phyloP scores from a whole-genome alignment of 2,113 vertebrate species.

The Neodontobutis hainanensis region DNA sequence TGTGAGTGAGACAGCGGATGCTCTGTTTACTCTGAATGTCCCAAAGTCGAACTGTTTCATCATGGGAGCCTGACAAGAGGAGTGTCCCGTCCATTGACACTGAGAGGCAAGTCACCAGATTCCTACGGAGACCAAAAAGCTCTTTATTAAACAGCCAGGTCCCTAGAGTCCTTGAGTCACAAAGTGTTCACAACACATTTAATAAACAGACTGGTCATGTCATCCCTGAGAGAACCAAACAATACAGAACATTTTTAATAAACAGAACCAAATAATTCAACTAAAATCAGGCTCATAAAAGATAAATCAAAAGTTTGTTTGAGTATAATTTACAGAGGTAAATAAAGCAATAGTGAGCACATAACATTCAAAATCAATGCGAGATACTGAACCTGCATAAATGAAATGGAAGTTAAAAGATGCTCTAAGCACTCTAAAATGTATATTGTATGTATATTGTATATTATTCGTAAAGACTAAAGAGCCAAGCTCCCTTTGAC shows the following conservation, averaged over 20 bases:
- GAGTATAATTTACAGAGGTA: no score
- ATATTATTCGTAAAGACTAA: no score
- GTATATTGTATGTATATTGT: no score
- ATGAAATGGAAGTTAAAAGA: no score
- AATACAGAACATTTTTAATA: not conserved
- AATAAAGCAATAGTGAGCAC: not conserved
- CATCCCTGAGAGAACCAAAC: not conserved
- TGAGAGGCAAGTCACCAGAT: conserved; percentile 91
- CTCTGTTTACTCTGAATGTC: conserved; percentile 96
- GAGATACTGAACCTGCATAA: no score
- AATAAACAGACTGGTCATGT: not conserved
- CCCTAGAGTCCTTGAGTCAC: not conserved
- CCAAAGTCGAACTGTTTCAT: conserved; percentile 92
- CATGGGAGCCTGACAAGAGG: conserved; percentile 91
- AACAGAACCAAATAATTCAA: no score
- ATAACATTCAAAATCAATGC: not conserved
- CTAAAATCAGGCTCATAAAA: no score
- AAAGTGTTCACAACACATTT: not conserved
- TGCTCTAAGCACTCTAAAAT: no score
- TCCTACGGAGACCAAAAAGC: conserved; percentile 72
- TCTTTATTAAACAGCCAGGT: not conserved
- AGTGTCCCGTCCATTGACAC: conserved; percentile 91
- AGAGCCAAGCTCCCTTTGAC: no score
- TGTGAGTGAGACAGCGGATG: conserved; percentile 86
- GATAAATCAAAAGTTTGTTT: no score